These are phyloP conservation scores for Rhinoraja longicauda DNA, from an alignment of 2,797 vertebrate genomes.

Conservation along the genomic window DNA sequence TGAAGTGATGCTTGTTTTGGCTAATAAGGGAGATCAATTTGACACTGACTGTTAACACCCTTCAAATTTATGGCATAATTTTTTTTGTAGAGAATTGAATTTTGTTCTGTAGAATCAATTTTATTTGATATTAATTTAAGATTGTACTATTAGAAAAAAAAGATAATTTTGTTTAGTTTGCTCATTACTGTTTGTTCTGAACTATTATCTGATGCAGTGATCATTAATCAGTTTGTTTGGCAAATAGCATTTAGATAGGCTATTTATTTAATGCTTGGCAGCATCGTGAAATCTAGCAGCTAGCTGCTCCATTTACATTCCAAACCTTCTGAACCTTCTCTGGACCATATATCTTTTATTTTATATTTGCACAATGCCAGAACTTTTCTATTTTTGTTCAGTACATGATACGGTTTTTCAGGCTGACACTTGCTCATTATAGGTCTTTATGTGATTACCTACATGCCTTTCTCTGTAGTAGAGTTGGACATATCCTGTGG, in stretches of 20 bases:
- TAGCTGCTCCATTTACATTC: not conserved
- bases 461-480: not conserved
- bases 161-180: not conserved
- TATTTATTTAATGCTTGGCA: not conserved
- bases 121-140: not conserved
- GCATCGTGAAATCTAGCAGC: not conserved
- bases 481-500: not conserved
- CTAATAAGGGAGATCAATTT: not conserved
- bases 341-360: not conserved
- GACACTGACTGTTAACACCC: not conserved
- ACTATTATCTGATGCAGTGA: not conserved
- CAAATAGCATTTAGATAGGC: not conserved
- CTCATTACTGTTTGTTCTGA: not conserved
- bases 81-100: not conserved
- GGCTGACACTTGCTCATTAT: not conserved
- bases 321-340: not conserved
- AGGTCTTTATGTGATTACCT: not conserved
- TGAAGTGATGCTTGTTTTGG: not conserved
- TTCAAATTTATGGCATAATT: not conserved
- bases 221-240: constrained; percentile 9
- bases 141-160: not conserved
- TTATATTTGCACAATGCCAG: not conserved
- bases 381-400: not conserved
- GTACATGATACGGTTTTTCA: not conserved
- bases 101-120: not conserved